These are phyloP conservation scores for Marisa cornuarietis DNA, from an alignment of 1,140 invertebrate species.

Conservation along the genomic window DNA sequence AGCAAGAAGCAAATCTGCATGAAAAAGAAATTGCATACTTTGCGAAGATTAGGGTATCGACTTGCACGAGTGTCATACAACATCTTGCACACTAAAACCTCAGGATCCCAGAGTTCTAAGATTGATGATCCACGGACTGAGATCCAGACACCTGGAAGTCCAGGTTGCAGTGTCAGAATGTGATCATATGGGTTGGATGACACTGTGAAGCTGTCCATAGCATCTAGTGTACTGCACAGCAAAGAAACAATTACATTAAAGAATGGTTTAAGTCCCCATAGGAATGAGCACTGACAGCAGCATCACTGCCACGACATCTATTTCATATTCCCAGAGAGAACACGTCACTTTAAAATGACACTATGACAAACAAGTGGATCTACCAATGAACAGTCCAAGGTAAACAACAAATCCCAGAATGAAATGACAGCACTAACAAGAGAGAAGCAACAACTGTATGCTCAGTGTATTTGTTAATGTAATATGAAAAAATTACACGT, in stretches of 20 bases:
- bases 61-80: conserved; percentile 68
- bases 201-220: conserved; percentile 67
- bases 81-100: conserved; percentile 66
- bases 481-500: too few species aligned
- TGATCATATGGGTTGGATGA: conserved; percentile 65
- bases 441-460: too few species aligned
- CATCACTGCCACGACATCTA: too few species aligned
- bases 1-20: too few species aligned
- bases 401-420: too few species aligned
- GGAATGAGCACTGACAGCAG: too few species aligned
- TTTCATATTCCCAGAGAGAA: too few species aligned
- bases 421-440: too few species aligned
- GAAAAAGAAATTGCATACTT: conserved; percentile 47
- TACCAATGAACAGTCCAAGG: too few species aligned
- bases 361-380: too few species aligned
- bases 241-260: conserved; percentile 21
- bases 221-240: conserved; percentile 65
- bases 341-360: too few species aligned
- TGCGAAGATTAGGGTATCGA: conserved; percentile 62
- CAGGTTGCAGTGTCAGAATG: conserved; percentile 57
- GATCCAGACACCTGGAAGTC: conserved; percentile 68
- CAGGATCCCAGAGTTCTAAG: conserved; percentile 69
- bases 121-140: conserved; percentile 68
- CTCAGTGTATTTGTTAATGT: too few species aligned
- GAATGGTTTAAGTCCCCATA: neutral